These are phyloP conservation scores for Megalonaias nervosa DNA, from an alignment of 1,140 invertebrate species.

Conservation along the genomic window DNA sequence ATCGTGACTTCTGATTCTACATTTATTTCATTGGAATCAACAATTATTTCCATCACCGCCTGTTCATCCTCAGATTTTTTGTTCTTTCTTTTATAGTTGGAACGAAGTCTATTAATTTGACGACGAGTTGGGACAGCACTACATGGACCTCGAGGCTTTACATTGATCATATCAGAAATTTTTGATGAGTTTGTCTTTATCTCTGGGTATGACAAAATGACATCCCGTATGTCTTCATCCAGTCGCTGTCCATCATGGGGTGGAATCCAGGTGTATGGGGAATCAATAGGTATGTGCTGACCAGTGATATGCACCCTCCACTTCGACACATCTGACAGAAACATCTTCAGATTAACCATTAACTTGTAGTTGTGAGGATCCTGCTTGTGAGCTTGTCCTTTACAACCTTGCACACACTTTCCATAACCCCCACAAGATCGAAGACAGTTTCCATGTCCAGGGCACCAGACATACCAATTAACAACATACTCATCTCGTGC, in stretches of 20 bases:
- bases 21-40: too few species aligned
- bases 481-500: constrained; percentile 59
- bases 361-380: constrained; percentile 63
- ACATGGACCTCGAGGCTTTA: too few species aligned
- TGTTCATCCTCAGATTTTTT: too few species aligned
- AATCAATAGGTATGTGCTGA: constrained; percentile 47
- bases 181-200: constrained; percentile 1
- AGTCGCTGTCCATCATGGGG: constrained; percentile 11
- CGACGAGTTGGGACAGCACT: too few species aligned
- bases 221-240: constrained; percentile 28
- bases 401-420: constrained; percentile 56
- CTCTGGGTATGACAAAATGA: constrained; percentile 17
- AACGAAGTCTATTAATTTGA: too few species aligned
- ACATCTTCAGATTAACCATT: constrained; percentile 61
- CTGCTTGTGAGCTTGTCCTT: constrained; percentile 59
- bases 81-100: too few species aligned
- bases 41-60: too few species aligned
- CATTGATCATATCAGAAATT: neutral
- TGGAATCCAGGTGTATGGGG: constrained; percentile 42
- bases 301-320: constrained; percentile 62
- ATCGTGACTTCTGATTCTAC: too few species aligned
- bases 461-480: constrained; percentile 66
- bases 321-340: constrained; percentile 53
- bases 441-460: constrained; percentile 61
- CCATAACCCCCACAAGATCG: constrained; percentile 62